Conservation (phyloP, 2,888 invertebrate species). For the Tortricodes alternella region DNA sequence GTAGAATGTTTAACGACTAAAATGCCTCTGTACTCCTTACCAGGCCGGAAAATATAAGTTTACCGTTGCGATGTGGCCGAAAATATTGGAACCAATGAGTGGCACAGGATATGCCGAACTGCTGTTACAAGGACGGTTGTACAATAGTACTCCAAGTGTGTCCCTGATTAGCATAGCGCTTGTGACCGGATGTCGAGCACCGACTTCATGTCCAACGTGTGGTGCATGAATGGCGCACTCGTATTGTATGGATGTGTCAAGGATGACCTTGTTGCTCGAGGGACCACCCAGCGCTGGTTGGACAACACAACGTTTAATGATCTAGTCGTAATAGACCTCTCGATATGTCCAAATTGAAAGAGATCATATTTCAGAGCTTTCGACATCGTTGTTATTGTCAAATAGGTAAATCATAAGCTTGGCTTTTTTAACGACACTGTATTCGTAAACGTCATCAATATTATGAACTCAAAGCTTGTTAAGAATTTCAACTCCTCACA, state of each 20-base stretch:
- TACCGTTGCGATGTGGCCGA: conserved; percentile 27
- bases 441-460: not conserved
- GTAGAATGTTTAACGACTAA: conserved; percentile 19
- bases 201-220: conserved; percentile 60
- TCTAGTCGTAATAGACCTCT: conserved; percentile 5
- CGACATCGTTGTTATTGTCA: not conserved
- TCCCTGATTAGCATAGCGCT: conserved; percentile 67
- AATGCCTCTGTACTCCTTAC: conserved; percentile 11
- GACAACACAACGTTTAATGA: conserved; percentile 20
- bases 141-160: conserved; percentile 55
- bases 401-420: not conserved
- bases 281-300: conserved; percentile 33
- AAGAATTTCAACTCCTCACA: conserved; percentile 14
- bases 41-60: conserved; percentile 17
- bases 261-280: conserved; percentile 39
- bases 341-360: not conserved
- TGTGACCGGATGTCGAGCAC: conserved; percentile 68
- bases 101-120: conserved; percentile 39
- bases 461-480: not conserved
- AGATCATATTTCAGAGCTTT: not conserved
- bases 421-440: not conserved
- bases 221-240: conserved; percentile 48
- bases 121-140: conserved; percentile 61
- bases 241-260: conserved; percentile 41
- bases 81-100: conserved; percentile 22